Conservation (phyloP, 1,140 invertebrate genomes). For the Diabrotica virgifera region DNA sequence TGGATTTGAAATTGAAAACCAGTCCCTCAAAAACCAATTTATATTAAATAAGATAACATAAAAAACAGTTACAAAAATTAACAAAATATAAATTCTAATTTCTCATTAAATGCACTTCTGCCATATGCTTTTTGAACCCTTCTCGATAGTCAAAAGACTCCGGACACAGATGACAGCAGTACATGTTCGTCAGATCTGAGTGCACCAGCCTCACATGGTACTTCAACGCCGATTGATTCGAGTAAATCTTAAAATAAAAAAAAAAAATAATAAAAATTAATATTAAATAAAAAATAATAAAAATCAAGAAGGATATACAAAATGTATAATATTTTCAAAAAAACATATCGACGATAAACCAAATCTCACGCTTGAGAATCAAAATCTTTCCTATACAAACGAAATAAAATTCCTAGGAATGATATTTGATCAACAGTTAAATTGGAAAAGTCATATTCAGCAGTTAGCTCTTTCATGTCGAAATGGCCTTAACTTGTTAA, state of each 20-base stretch:
- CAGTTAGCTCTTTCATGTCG: no score
- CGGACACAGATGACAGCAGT: conserved; percentile 64
- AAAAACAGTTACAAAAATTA: not conserved
- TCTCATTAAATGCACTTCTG: conserved; percentile 59
- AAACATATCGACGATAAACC: no score
- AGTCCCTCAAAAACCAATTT: not conserved
- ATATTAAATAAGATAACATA: not conserved
- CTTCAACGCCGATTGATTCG: conserved; percentile 64
- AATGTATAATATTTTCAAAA: no score
- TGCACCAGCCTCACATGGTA: conserved; percentile 68
- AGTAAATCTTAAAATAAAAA: conserved; percentile 31
- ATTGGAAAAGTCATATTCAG: no score
- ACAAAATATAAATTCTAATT: conserved; percentile 46
- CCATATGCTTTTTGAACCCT: conserved; percentile 64
- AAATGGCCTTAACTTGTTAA: no score
- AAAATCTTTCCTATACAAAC: no score
- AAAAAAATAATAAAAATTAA: no score
- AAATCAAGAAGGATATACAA: no score
- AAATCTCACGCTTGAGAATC: no score
- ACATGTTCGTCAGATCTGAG: conserved; percentile 61
- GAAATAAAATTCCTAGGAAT: no score
- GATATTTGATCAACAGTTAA: no score
- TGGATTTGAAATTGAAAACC: not conserved
- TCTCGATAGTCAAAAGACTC: conserved; percentile 62
- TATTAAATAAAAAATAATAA: no score